Percentiles rank a stretch among this genome's conserved stretches.
These are phyloP conservation scores for Cantharis nigra DNA, from an alignment of 2,888 invertebrate genomes.

Conservation along the genomic window DNA sequence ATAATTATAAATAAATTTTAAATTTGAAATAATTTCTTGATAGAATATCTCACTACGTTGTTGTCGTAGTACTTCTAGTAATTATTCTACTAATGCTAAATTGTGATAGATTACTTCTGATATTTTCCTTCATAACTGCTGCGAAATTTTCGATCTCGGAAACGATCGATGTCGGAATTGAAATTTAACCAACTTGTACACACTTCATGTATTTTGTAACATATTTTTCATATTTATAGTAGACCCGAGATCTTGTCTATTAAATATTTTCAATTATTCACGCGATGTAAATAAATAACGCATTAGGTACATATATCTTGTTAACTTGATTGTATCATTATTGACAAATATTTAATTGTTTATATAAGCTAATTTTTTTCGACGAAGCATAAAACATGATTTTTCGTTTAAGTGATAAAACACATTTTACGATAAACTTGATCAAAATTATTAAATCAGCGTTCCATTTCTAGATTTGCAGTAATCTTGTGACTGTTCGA, in stretches of 20 bases:
- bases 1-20: too few relatives aligned
- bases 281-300: neutral
- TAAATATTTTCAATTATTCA: neutral
- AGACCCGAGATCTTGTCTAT: neutral
- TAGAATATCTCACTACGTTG: too few relatives aligned
- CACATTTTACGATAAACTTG: neutral
- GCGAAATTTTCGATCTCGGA: neutral
- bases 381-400: neutral
- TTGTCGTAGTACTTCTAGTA: too few relatives aligned
- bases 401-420: neutral
- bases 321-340: neutral
- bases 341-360: neutral
- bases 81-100: too few relatives aligned
- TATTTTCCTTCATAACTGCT: neutral
- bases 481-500: neutral
- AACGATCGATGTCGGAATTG: neutral
- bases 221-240: neutral
- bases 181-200: neutral
- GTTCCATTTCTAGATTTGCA: constrained; percentile 5
- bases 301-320: neutral
- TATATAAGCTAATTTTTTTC: neutral
- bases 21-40: too few relatives aligned
- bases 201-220: neutral
- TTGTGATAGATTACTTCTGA: too few relatives aligned
- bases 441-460: constrained; percentile 14